A percentile compares a stretch with the other conserved stretches of the same genome.
Conservation (phyloP, 2,888 invertebrate species). For the Salticus scenicus region DNA sequence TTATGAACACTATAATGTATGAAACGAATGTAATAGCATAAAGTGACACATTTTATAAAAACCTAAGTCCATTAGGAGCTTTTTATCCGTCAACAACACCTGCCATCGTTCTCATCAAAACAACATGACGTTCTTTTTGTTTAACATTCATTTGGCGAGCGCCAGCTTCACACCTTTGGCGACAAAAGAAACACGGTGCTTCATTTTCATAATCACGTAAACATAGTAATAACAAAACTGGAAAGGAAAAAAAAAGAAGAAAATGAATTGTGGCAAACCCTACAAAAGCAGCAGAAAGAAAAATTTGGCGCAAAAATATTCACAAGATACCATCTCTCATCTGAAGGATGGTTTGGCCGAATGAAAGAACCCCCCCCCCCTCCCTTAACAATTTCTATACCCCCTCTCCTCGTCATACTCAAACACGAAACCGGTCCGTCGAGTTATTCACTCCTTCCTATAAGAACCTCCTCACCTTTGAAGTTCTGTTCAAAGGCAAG, state of each 20-base stretch:
- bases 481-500: not conserved
- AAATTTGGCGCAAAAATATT: constrained; percentile 48
- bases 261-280: constrained; percentile 27
- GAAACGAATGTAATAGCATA: too few species aligned
- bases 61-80: too few species aligned
- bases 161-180: constrained; percentile 36
- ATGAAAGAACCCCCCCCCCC: constrained; percentile 17
- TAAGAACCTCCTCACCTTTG: not conserved
- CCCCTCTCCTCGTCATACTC: not conserved
- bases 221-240: constrained; percentile 19
- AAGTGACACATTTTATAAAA: too few species aligned
- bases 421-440: constrained; percentile 36
- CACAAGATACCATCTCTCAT: constrained; percentile 41
- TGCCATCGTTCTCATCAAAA: too few species aligned
- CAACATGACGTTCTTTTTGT: too few species aligned
- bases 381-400: too few species aligned
- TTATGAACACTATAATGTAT: too few species aligned
- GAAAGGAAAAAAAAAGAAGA: not conserved
- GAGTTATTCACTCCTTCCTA: constrained; percentile 26
- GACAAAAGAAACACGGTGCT: constrained; percentile 25
- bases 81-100: too few species aligned
- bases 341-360: constrained; percentile 16
- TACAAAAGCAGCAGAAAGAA: not conserved
- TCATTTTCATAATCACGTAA: constrained; percentile 55
- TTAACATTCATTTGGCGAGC: not conserved